Evolutionary conservation across 1,140 invertebrate genomes (phyloP).

Genomic region (Drosophila lacertosa): DNA sequence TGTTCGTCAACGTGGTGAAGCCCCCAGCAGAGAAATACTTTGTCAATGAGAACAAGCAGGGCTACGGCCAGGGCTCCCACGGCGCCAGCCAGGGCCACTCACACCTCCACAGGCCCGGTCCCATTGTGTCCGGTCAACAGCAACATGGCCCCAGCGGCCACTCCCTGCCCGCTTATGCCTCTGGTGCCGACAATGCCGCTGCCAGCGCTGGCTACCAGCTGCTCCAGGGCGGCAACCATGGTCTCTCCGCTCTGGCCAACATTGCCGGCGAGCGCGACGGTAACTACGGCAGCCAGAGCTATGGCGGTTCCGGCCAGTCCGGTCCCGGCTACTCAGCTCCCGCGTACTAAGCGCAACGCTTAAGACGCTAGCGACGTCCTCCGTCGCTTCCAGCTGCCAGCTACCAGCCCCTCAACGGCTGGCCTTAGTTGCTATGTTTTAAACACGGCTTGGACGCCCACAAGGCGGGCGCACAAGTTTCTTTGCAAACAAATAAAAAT

Average conservation of each 20-base stretch:
- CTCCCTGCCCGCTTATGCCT: slow-evolving; percentile 67
- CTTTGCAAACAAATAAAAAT: slow-evolving; percentile 75
- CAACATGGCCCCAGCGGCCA: slow-evolving; percentile 47
- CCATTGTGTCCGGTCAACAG: slow-evolving; percentile 50
- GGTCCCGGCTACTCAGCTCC: slow-evolving; percentile 50
- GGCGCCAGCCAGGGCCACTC: slow-evolving; percentile 32
- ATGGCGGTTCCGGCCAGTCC: slow-evolving; percentile 50
- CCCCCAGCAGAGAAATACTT: slow-evolving; percentile 83
- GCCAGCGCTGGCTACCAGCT: slow-evolving; percentile 76
- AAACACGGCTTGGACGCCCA: slow-evolving; percentile 55
- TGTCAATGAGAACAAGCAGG: slow-evolving; percentile 80
- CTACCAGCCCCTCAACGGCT: slow-evolving; percentile 28
- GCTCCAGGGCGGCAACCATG: slow-evolving; percentile 74
- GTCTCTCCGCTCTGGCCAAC: slow-evolving; percentile 73
- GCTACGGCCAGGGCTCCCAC: slow-evolving; percentile 56
- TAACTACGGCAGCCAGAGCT: slow-evolving; percentile 51
- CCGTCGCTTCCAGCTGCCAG: slow-evolving; percentile 32
- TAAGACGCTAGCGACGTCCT: slow-evolving; percentile 4
- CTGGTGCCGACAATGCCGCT: slow-evolving; percentile 67
- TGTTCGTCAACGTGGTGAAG: slow-evolving; percentile 83
- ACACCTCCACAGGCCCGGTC: slow-evolving; percentile 40
- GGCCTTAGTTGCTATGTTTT: slow-evolving; percentile 64
- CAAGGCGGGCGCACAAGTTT: slow-evolving; percentile 52
- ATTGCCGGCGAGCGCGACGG: slow-evolving; percentile 66
- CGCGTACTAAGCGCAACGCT: slow-evolving; percentile 51